A percentile compares a stretch with the other conserved stretches of the same genome.
phyloP scores from a whole-genome alignment of 2,888 invertebrate species.

The Hedychridium roseum region DNA sequence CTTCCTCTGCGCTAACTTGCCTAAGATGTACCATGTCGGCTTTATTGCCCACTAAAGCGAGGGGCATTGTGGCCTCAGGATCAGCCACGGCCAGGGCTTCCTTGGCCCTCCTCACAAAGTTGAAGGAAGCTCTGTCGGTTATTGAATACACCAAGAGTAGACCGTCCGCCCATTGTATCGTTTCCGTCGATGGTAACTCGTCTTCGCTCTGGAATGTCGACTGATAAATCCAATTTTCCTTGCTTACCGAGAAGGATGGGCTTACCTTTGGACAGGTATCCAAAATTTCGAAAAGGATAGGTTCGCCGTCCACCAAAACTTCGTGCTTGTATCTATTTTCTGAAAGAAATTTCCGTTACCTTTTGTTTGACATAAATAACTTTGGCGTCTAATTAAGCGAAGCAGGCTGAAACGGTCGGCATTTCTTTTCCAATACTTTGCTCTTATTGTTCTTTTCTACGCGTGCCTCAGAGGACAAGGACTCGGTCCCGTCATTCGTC shows the following conservation, averaged over 20 bases:
- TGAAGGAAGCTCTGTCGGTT: conserved; percentile 85
- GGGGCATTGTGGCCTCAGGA: conserved; percentile 76
- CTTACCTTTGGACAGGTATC: conserved; percentile 87
- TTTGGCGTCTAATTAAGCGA: too few relatives aligned
- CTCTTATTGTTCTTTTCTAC: too few relatives aligned
- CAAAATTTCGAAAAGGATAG: conserved; percentile 88
- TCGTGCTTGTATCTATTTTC: conserved; percentile 92
- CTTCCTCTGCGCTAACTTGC: conserved; percentile 88
- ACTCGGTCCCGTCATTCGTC: too few relatives aligned
- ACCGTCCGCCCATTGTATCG: conserved; percentile 90
- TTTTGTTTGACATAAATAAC: too few relatives aligned
- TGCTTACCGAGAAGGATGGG: background rate
- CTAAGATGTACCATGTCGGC: conserved; percentile 90
- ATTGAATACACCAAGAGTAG: conserved; percentile 89
- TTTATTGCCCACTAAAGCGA: conserved; percentile 90
- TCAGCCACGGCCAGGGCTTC: conserved; percentile 66
- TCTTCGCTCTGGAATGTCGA: conserved; percentile 69
- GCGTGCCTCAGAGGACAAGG: too few relatives aligned
- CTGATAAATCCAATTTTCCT: background rate
- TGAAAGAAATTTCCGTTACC: too few relatives aligned
- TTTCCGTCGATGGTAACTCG: conserved; percentile 77
- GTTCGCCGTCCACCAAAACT: conserved; percentile 86
- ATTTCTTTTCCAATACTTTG: too few relatives aligned
- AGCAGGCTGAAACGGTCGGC: too few relatives aligned
- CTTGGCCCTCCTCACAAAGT: conserved; percentile 80